Evolutionary conservation across 2,113 vertebrate species (phyloP), one percentile per base, ranked within the genome.

Genomic region (Sturnira hondurensis): DNA sequence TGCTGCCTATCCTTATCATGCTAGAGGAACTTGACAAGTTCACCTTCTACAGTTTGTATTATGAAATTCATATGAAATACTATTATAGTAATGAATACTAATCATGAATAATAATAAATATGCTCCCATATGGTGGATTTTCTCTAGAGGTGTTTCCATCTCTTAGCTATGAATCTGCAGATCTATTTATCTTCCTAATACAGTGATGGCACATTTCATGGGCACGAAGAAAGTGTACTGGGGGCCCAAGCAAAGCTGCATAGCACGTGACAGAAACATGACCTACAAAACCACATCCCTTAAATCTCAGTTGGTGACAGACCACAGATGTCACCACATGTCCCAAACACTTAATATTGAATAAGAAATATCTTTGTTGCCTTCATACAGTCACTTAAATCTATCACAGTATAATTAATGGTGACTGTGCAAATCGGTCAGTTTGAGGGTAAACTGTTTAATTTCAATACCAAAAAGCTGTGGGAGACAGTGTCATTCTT

Each of bases 301-400:
- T 92, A 92, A 78, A 95, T 96, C 71, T 33, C 76, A 90, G 71
- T 73, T 67, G 85, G 70, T 90, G 67, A 94, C 68, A 94, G 67
- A 97, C 65, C 88, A 86, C 93, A 90, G 81, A 96, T 96, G 95
- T 91, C 96, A 92, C 88, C 88, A 86, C 36, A 74, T 82, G 77
- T 88, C 63, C 38, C n/a, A 43, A 84, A 65, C 94, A 97, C 92
- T 96, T 96, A 94, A 96, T 96, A 87, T 58, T 2, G 17, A 96
- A 65, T 71, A 85, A 82, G 77, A 95, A 91, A 10, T 65, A 86
- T 74, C 61, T 47, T 84, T 96, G 45, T 77, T 90, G 94, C 67
- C 12, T 95, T 94, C 73, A 89, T 31, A 91, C 33, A 74, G 45
- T 93, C 94, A 93, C 77, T 97, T 94, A 74, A 86, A 74, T 94